Evolutionary conservation across 2,888 invertebrate species (phyloP).

Genomic region (Mimachlamys varia): DNA sequence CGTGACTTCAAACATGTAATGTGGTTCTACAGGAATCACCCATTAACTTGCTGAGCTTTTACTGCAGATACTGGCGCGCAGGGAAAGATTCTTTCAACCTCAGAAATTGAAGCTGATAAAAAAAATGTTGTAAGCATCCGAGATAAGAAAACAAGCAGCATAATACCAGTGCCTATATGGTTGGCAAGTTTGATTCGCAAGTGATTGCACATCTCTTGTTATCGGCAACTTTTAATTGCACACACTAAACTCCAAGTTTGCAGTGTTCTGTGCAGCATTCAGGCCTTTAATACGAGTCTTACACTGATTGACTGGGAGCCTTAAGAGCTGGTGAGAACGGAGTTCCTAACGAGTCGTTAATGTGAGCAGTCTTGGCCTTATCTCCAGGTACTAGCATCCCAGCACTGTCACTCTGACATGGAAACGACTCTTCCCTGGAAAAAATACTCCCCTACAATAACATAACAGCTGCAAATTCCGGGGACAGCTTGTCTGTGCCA

Average conservation of each 20-base stretch:
- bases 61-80: not conserved
- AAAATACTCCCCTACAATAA: not conserved
- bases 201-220: conserved; percentile 34
- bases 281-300: not conserved
- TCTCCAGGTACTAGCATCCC: not conserved
- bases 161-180: not conserved
- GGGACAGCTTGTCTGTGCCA: not conserved
- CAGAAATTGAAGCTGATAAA: not conserved
- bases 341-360: not conserved
- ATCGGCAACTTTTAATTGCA: not conserved
- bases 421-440: not conserved
- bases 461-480: not conserved
- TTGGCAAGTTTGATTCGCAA: conserved; percentile 7
- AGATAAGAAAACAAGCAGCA: conserved; percentile 7
- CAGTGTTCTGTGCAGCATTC: not conserved
- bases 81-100: not conserved
- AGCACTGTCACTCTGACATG: not conserved
- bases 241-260: not conserved
- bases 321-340: not conserved
- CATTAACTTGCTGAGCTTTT: not conserved
- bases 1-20: not conserved
- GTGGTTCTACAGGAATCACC: conserved; percentile 9
- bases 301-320: not conserved
- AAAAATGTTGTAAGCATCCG: not conserved
- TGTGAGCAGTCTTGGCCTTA: not conserved